Percentiles rank a stretch among this genome's conserved stretches.
These are phyloP conservation scores for Scomber japonicus DNA, from an alignment of 2,113 vertebrate species.

Conservation along the genomic window DNA sequence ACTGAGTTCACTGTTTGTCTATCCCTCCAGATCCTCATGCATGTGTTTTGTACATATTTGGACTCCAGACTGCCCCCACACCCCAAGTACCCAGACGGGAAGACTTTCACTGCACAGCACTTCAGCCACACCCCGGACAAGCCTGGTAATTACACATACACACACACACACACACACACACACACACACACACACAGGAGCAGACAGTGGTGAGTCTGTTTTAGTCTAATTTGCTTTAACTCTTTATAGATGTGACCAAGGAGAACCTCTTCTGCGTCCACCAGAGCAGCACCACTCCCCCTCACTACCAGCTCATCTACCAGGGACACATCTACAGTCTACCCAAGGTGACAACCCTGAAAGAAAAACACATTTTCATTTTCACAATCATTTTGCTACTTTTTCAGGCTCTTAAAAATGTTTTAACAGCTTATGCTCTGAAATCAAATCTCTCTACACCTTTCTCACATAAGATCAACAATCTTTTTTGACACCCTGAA, in stretches of 20 bases:
- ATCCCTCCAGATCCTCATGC: slow-evolving; percentile 91
- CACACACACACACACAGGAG: neutral
- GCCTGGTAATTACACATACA: slow-evolving; percentile 85
- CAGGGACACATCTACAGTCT: slow-evolving; percentile 93
- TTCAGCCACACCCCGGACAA: slow-evolving; percentile 95
- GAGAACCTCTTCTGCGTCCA: slow-evolving; percentile 96
- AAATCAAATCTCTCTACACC: neutral
- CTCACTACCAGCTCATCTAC: slow-evolving; percentile 96
- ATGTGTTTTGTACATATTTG: slow-evolving; percentile 95
- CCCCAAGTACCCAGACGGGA: slow-evolving; percentile 96
- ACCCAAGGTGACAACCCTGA: slow-evolving; percentile 89
- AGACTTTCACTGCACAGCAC: slow-evolving; percentile 97
- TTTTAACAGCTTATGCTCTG: neutral
- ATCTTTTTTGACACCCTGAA: neutral
- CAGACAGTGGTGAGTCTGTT: neutral
- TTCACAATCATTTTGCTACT: neutral
- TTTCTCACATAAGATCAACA: neutral
- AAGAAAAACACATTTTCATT: neutral
- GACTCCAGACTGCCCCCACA: slow-evolving; percentile 96
- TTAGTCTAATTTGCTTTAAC: slow-evolving; percentile 25
- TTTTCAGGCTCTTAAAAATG: neutral
- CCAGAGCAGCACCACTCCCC: slow-evolving; percentile 93
- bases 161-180: neutral
- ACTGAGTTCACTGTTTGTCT: neutral
- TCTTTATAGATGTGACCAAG: slow-evolving; percentile 89